Evolutionary conservation across 37 sponge, comb jelly and placozoan genomes (phyloP).

Genomic region (Agelas oroides): DNA sequence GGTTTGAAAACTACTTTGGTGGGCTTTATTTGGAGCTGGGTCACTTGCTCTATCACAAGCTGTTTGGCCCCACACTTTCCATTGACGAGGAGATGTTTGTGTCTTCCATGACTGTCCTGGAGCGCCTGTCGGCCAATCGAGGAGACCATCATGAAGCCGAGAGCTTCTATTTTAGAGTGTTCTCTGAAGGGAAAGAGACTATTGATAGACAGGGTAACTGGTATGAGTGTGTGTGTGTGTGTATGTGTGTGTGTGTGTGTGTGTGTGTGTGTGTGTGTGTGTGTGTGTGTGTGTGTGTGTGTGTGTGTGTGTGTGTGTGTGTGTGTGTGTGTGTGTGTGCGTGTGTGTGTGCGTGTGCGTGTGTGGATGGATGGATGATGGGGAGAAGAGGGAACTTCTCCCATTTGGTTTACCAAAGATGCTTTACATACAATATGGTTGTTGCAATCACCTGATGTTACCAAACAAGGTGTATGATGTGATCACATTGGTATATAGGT

Average conservation of each 20-base stretch:
- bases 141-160: constrained; percentile 25
- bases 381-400: no score
- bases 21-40: constrained; percentile 64
- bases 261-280: background rate
- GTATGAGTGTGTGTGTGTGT: background rate
- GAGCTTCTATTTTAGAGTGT: constrained; percentile 23
- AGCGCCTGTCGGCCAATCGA: background rate
- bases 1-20: constrained; percentile 51
- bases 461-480: no score
- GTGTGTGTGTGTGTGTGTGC: no score
- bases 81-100: constrained; percentile 27
- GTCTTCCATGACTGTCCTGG: background rate
- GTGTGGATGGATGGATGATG: no score
- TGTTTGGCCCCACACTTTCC: constrained; percentile 2
- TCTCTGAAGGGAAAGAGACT: constrained; percentile 29
- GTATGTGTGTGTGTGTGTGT: background rate
- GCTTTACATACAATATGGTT: no score
- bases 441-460: no score
- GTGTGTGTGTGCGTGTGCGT: no score
- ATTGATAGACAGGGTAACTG: constrained; percentile 16
- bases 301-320: no score
- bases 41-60: constrained; percentile 36
- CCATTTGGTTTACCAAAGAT: no score
- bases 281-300: background rate
- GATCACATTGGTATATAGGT: no score